Conservation (phyloP, 2,888 invertebrate genomes). For the Ennomos fuscantarius region DNA sequence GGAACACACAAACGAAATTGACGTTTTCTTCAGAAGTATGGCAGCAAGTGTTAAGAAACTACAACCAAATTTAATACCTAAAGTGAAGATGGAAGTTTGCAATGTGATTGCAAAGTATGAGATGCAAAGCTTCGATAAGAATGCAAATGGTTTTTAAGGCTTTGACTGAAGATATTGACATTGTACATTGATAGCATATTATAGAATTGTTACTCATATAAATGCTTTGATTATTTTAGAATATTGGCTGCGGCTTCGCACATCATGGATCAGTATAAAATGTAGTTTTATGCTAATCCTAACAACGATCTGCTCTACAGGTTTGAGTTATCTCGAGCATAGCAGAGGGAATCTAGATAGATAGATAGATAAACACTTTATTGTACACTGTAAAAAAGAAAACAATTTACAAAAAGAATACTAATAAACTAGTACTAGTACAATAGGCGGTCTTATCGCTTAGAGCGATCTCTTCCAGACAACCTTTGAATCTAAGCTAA, state of each 20-base stretch:
- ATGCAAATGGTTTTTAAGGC: constrained; percentile 40
- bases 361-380: too few relatives aligned
- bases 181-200: constrained; percentile 10
- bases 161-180: constrained; percentile 3
- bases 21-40: constrained; percentile 80
- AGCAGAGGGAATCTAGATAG: too few relatives aligned
- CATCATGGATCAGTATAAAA: neutral
- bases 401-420: too few relatives aligned
- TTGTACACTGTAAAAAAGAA: too few relatives aligned
- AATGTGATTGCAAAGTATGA: constrained; percentile 82
- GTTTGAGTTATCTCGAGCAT: too few relatives aligned
- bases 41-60: constrained; percentile 80
- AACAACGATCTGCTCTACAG: too few relatives aligned
- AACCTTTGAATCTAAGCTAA: too few relatives aligned
- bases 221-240: neutral
- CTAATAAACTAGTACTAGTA: too few relatives aligned
- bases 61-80: constrained; percentile 78
- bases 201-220: constrained; percentile 1
- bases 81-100: constrained; percentile 82
- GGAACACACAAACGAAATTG: constrained; percentile 79
- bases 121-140: constrained; percentile 79
- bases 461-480: too few relatives aligned
- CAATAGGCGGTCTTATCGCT: too few relatives aligned
- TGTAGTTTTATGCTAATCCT: too few relatives aligned
- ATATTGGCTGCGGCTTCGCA: neutral